A percentile compares a stretch with the other conserved stretches of the same genome.
Conservation (phyloP, 53 echinoderm and acorn worm genomes). For the Apostichopus leukothele region DNA sequence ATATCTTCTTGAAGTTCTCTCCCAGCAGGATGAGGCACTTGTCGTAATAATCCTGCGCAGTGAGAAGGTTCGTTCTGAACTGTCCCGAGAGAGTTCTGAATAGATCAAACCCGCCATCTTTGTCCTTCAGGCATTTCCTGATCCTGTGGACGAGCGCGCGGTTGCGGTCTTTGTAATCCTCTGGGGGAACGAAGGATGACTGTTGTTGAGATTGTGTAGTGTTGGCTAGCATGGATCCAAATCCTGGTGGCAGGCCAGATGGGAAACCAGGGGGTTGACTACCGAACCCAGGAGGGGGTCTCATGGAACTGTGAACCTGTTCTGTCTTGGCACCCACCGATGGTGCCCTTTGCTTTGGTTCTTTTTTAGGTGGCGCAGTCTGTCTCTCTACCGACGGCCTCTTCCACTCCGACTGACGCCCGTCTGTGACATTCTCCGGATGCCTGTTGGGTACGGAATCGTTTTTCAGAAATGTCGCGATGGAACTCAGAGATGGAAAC, state of each 20-base stretch:
- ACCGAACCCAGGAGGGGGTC: slow-evolving; percentile 57
- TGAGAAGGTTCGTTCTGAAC: slow-evolving; percentile 62
- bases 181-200: neutral
- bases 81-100: slow-evolving; percentile 77
- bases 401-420: slow-evolving; percentile 24
- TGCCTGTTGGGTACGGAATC: neutral
- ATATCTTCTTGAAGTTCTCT: slow-evolving; percentile 72
- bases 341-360: neutral
- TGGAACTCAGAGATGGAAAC: slow-evolving; percentile 88
- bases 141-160: slow-evolving; percentile 65
- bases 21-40: slow-evolving; percentile 69
- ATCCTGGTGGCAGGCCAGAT: slow-evolving; percentile 62
- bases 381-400: neutral
- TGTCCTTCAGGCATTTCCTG: slow-evolving; percentile 54
- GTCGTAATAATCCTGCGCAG: slow-evolving; percentile 64
- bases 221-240: slow-evolving; percentile 43
- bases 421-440: slow-evolving; percentile 16
- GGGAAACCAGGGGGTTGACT: neutral
- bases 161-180: slow-evolving; percentile 79
- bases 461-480: slow-evolving; percentile 74
- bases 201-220: neutral
- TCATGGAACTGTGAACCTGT: neutral
- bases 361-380: slow-evolving; percentile 7
- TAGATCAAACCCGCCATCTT: slow-evolving; percentile 66
- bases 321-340: slow-evolving; percentile 46